Evolutionary conservation across 2,113 vertebrate genomes (phyloP).

Genomic region (Erythrolamprus reginae): DNA sequence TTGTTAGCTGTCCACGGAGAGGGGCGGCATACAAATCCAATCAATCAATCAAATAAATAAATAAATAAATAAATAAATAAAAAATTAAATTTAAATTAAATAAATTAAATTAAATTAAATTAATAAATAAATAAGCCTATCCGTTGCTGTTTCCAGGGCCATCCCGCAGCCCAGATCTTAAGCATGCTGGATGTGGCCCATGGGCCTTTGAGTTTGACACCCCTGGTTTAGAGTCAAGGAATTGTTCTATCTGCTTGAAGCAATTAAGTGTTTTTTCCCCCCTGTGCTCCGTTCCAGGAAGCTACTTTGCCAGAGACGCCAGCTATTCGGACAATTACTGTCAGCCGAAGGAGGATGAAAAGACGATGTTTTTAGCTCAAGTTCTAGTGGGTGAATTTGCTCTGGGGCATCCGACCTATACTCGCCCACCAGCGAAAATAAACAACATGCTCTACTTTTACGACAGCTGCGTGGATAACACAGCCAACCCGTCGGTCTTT

Average conservation of each 20-base stretch:
- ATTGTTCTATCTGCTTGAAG: neutral
- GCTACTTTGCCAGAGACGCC: slow-evolving; percentile 81
- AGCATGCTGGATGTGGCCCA: too few relatives aligned
- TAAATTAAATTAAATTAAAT: too few relatives aligned
- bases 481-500: slow-evolving; percentile 47
- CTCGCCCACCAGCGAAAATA: slow-evolving; percentile 56
- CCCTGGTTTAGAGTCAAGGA: neutral
- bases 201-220: too few relatives aligned
- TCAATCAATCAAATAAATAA: too few relatives aligned
- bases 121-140: too few relatives aligned
- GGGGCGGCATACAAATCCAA: too few relatives aligned
- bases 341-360: fast-evolving
- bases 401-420: slow-evolving; percentile 41
- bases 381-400: slow-evolving; percentile 70
- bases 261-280: neutral
- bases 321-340: slow-evolving; percentile 68
- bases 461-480: slow-evolving; percentile 77
- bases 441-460: slow-evolving; percentile 48
- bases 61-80: too few relatives aligned
- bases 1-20: too few relatives aligned
- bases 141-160: too few relatives aligned
- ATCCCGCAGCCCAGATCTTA: too few relatives aligned
- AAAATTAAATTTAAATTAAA: too few relatives aligned
- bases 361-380: slow-evolving; percentile 72
- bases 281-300: slow-evolving; percentile 62